phyloP scores from a whole-genome alignment of 2,888 invertebrate genomes.

The Teinopalpus imperialis region DNA sequence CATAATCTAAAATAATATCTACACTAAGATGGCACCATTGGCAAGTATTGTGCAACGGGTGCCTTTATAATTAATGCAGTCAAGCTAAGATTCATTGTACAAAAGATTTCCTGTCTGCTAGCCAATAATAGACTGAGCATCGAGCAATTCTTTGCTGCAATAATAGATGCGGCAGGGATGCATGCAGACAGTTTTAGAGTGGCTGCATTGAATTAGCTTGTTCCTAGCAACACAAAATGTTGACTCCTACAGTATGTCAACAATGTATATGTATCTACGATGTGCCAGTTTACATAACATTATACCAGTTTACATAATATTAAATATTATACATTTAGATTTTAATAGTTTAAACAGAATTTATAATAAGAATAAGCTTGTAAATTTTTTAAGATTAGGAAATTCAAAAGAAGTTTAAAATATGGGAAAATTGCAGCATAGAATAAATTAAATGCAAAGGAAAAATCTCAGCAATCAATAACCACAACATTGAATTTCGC shows the following conservation, averaged over 20 bases:
- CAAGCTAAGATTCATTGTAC: constrained; percentile 68
- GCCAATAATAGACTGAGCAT: constrained; percentile 69
- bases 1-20: constrained; percentile 42
- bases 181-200: constrained; percentile 65
- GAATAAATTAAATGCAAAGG: not conserved
- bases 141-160: constrained; percentile 62
- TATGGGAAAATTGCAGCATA: too few species aligned
- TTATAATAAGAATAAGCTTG: too few species aligned
- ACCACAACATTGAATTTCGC: constrained; percentile 37
- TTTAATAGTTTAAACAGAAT: too few species aligned
- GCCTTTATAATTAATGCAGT: constrained; percentile 65
- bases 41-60: constrained; percentile 64
- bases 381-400: too few species aligned
- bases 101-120: constrained; percentile 76
- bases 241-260: constrained; percentile 73
- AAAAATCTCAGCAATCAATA: constrained; percentile 34
- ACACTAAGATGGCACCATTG: constrained; percentile 44
- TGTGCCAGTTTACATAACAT: too few species aligned
- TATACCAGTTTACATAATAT: too few species aligned
- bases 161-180: constrained; percentile 59
- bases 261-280: constrained; percentile 61
- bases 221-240: constrained; percentile 63
- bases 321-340: too few species aligned
- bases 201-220: constrained; percentile 48
- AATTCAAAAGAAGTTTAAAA: too few species aligned